A percentile compares a stretch with the other conserved stretches of the same genome.
These are phyloP conservation scores for Avahi laniger DNA, from an alignment of 2,797 vertebrate species.

Conservation along the genomic window DNA sequence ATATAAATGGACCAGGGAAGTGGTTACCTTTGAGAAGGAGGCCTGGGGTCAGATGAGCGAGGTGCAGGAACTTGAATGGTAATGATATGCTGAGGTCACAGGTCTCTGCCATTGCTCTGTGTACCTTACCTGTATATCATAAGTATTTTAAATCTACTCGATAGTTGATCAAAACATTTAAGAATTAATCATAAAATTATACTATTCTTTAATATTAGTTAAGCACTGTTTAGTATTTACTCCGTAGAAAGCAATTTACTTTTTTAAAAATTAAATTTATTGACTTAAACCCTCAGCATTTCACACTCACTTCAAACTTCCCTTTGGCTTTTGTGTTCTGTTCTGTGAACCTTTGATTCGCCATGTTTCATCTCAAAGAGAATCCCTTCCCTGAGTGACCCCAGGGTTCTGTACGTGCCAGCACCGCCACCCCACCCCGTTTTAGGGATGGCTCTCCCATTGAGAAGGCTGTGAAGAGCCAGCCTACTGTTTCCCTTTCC, in stretches of 20 bases:
- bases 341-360: not conserved
- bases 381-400: not conserved
- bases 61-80: not conserved
- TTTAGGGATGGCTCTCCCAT: not conserved
- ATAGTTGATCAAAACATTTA: not conserved
- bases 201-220: not conserved
- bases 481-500: not conserved
- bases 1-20: not conserved
- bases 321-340: not conserved
- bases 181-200: constrained; percentile 33
- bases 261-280: not conserved
- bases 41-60: not conserved
- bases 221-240: not conserved
- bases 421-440: not conserved
- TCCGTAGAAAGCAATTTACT: not conserved
- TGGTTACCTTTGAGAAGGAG: not conserved
- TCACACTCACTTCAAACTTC: not conserved
- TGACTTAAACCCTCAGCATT: not conserved
- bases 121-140: not conserved
- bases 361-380: not conserved
- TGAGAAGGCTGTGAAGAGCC: not conserved
- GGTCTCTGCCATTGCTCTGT: not conserved
- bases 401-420: not conserved
- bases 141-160: not conserved
- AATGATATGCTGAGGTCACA: not conserved